Evolutionary conservation across 1,140 invertebrate genomes (phyloP).

Genomic region (Theocolax elegans): DNA sequence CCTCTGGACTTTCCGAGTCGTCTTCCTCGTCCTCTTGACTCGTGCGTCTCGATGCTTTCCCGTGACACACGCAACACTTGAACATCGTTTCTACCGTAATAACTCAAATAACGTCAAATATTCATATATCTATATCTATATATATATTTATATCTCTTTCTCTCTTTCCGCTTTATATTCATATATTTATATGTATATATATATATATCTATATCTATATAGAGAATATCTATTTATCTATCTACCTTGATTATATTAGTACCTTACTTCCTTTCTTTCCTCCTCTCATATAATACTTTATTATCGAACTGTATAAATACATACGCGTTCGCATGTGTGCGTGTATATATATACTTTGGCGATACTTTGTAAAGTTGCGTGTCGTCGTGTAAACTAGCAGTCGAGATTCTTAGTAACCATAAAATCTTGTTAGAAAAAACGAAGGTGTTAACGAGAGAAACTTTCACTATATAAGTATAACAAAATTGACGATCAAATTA

Average conservation of each 20-base stretch:
- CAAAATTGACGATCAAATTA: background rate
- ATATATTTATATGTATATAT: too few relatives aligned
- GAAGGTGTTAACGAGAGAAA: constrained; percentile 2
- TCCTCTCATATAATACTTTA: background rate
- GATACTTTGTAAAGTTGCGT: constrained; percentile 3
- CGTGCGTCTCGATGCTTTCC: constrained; percentile 41
- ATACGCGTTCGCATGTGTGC: too few relatives aligned
- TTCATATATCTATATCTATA: constrained; percentile 5
- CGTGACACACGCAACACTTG: constrained; percentile 64
- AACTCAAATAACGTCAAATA: constrained; percentile 29
- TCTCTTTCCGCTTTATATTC: constrained; percentile 17
- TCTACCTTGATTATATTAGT: constrained; percentile 16
- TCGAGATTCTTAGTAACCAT: constrained; percentile 13
- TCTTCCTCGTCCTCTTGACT: constrained; percentile 39
- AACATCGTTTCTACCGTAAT: constrained; percentile 56
- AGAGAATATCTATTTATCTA: too few relatives aligned
- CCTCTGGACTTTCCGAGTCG: background rate
- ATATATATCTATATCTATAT: too few relatives aligned
- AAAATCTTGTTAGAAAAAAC: constrained; percentile 23
- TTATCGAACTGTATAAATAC: constrained; percentile 25
- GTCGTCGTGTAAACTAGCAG: too few relatives aligned
- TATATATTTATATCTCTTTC: constrained; percentile 10
- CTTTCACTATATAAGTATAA: background rate
- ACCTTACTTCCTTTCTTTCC: background rate
- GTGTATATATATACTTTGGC: constrained; percentile 6